A percentile compares a stretch with the other conserved stretches of the same genome.
Evolutionary conservation across 2,888 invertebrate species (phyloP).

Genomic region (Athrips mouffetella): DNA sequence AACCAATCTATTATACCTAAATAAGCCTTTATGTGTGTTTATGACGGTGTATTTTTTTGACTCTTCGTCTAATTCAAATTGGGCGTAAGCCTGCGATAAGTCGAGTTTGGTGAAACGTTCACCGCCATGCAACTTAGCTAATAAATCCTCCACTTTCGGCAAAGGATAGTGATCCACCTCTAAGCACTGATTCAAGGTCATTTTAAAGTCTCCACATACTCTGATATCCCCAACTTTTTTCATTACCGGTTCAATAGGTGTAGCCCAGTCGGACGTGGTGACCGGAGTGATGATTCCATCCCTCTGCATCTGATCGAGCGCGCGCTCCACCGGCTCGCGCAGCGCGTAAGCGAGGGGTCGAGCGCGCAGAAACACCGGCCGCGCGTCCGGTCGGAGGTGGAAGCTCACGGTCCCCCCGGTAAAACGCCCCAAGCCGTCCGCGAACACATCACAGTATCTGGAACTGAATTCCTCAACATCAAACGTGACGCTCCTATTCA

Average conservation of each 20-base stretch:
- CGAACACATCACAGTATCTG: constrained; percentile 25
- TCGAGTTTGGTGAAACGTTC: constrained; percentile 13
- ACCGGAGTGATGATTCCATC: constrained; percentile 23
- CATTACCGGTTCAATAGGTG: no score
- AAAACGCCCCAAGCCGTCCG: constrained; percentile 21
- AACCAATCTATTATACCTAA: constrained; percentile 24
- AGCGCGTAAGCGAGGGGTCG: no score
- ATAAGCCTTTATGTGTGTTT: constrained; percentile 27
- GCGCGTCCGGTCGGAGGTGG: constrained; percentile 2
- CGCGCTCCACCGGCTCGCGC: no score
- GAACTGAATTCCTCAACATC: constrained; percentile 13
- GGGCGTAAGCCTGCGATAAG: no score
- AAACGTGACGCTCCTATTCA: not conserved
- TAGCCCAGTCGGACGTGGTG: constrained; percentile 23
- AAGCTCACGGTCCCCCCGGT: constrained; percentile 13
- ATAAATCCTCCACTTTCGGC: constrained; percentile 18
- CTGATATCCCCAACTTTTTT: constrained; percentile 21
- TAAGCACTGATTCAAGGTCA: constrained; percentile 18
- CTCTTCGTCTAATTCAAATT: constrained; percentile 20
- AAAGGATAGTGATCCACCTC: constrained; percentile 23
- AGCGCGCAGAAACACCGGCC: no score
- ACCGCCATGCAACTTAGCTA: constrained; percentile 14
- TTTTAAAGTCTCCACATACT: constrained; percentile 19
- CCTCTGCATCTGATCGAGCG: constrained; percentile 16
- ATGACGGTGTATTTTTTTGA: constrained; percentile 20